phyloP scores from a whole-genome alignment of 2,113 vertebrate species.

The Recurvirostra avosetta region DNA sequence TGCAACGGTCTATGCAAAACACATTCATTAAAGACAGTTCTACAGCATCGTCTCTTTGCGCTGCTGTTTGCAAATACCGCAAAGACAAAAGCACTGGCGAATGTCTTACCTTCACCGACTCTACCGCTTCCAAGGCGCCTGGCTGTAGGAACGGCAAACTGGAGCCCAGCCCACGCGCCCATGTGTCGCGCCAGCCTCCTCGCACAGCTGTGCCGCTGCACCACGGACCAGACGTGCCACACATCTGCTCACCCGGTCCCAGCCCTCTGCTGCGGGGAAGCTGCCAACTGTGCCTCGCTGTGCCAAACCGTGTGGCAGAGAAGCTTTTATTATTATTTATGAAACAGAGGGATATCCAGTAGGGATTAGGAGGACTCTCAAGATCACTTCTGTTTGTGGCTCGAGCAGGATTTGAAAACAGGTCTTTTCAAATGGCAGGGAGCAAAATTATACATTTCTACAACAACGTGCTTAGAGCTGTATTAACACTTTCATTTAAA shows the following conservation, averaged over 20 bases:
- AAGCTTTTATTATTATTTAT: not conserved
- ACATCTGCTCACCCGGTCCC: conserved; percentile 6
- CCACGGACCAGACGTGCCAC: not conserved
- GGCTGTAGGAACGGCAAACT: not conserved
- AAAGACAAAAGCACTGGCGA: not conserved
- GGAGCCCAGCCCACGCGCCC: not conserved
- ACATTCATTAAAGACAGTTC: fast-evolving
- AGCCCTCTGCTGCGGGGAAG: not conserved
- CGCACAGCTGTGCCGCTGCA: not conserved
- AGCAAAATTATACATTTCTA: not conserved
- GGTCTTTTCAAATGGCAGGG: not conserved
- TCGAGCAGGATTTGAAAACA: not conserved
- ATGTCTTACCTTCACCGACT: not conserved
- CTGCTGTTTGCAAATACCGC: fast-evolving
- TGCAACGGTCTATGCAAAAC: not conserved
- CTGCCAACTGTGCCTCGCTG: not conserved
- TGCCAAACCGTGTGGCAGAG: not conserved
- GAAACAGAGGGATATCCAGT: not conserved
- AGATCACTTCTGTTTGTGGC: not conserved
- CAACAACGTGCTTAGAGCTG: fast-evolving
- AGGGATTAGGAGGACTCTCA: not conserved
- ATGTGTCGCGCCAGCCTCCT: not conserved
- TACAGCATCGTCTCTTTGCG: not conserved
- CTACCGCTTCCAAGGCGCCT: not conserved
- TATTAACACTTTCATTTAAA: not conserved